Conservation (phyloP, 2,888 invertebrate species). For the Drosophila atroscutellata region DNA sequence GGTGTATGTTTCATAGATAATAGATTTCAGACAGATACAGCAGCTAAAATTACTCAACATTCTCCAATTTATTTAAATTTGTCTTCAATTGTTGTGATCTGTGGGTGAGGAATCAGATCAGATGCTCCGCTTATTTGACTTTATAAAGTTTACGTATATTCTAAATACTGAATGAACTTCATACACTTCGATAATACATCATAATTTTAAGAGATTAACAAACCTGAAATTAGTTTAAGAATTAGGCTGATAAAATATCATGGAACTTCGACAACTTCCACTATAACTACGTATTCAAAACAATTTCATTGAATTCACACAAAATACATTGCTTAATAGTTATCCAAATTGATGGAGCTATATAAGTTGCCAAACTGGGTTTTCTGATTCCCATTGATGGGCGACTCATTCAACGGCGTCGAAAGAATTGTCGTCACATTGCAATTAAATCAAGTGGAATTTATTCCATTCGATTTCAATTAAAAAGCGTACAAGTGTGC, state of each 20-base stretch:
- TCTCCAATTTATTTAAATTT: not conserved
- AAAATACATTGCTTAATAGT: slow-evolving; percentile 5
- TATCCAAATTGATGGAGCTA: slow-evolving; percentile 7
- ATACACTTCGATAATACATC: not conserved
- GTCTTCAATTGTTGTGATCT: not conserved
- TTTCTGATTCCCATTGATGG: slow-evolving; percentile 38
- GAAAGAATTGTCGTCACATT: slow-evolving; percentile 66
- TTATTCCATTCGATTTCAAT: slow-evolving; percentile 79
- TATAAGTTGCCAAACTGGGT: slow-evolving; percentile 30
- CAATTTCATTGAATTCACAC: not conserved
- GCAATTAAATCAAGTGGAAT: slow-evolving; percentile 80
- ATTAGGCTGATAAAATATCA: not conserved
- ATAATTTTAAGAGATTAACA: not conserved
- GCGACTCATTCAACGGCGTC: slow-evolving; percentile 35
- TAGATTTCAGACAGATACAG: not conserved
- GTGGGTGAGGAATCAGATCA: not conserved
- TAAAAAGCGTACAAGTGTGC: slow-evolving; percentile 64
- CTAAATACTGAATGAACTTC: not conserved
- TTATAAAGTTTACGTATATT: not conserved
- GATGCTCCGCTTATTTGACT: not conserved
- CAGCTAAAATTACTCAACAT: not conserved
- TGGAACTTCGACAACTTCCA: not conserved
- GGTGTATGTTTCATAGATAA: not conserved
- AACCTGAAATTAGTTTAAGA: not conserved
- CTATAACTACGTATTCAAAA: not conserved